These are phyloP conservation scores for Melanostoma mellinum DNA, from an alignment of 2,888 invertebrate genomes.

Conservation along the genomic window DNA sequence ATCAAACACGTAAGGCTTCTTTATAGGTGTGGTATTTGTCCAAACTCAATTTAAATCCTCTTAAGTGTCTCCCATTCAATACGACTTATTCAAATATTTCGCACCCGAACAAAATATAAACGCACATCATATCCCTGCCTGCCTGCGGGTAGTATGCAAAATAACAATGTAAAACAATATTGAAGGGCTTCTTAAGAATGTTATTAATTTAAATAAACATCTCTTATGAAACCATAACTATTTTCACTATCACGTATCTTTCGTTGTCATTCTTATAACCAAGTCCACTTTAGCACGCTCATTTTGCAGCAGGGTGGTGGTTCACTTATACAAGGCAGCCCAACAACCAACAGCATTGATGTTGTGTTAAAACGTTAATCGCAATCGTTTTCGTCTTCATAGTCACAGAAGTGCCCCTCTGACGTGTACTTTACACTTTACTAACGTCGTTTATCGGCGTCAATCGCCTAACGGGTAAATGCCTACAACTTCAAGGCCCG, in stretches of 20 bases:
- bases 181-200: constrained; percentile 58
- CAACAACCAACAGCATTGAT: neutral
- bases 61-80: constrained; percentile 42
- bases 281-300: constrained; percentile 72
- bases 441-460: constrained; percentile 58
- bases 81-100: constrained; percentile 47
- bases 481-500: constrained; percentile 54
- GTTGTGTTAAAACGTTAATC: neutral
- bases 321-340: constrained; percentile 24
- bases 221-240: constrained; percentile 54
- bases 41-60: constrained; percentile 48
- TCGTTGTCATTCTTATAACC: constrained; percentile 51
- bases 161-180: constrained; percentile 23
- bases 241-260: constrained; percentile 40
- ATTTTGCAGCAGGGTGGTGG: constrained; percentile 59
- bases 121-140: constrained; percentile 12
- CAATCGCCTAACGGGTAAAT: constrained; percentile 71
- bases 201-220: constrained; percentile 27
- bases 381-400: constrained; percentile 24
- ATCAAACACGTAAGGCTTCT: constrained; percentile 51
- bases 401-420: constrained; percentile 48
- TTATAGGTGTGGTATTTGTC: constrained; percentile 57
- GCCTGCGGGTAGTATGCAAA: constrained; percentile 33
- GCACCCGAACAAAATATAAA: constrained; percentile 11
- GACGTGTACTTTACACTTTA: constrained; percentile 33